Evolutionary conservation across 2,113 vertebrate genomes (phyloP), one percentile per base, ranked within the genome.

Genomic region (Puma concolor): DNA sequence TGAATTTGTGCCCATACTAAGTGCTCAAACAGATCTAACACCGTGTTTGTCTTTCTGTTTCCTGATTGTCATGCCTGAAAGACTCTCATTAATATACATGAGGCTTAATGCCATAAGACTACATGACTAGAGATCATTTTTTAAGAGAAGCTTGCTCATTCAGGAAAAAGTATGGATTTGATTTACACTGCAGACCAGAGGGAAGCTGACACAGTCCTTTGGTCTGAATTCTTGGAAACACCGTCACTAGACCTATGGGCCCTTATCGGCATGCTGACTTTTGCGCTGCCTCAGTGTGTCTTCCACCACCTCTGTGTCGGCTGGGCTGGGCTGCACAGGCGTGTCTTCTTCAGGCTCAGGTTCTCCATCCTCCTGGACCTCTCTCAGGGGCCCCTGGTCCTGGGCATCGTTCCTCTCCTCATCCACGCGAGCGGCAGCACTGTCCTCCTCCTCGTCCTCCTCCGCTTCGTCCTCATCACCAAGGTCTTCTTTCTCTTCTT

Each of bases 271-370:
- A 11, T 23, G 97, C 93, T 99, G 99, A 64, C 96, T 98, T 91
- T 96, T 99, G 77, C 99, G 99, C 92, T 99, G 99, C 63, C 99
- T 98, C 98, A 99, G 16, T 0, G 98, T 94, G 82, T 98, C 98
- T 79, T 99, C 98, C 11, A 88, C 81, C 79, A 82, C 84, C 93
- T 98, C 98, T 17, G 89, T 15, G 36, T 97, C 98, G 44, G 94
- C 91, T 1, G 67, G 64, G 7, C 2, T 33, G 64, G 64, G 95
- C 29, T 92, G 97, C 25, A 97, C 98, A 1, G 77, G 91, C 44
- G 54, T 60, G 0, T 98, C 96, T 71, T 96, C 98, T 50, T 66
- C 95, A 2, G 50, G 44, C 54, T 98, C 97, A 19, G 98, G 76
- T 23, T 84, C 98, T 1, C 94, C 97, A 17, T 96, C 98, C 87